These are phyloP conservation scores for Tiliacea citrago DNA, from an alignment of 2,888 invertebrate genomes.

Conservation along the genomic window DNA sequence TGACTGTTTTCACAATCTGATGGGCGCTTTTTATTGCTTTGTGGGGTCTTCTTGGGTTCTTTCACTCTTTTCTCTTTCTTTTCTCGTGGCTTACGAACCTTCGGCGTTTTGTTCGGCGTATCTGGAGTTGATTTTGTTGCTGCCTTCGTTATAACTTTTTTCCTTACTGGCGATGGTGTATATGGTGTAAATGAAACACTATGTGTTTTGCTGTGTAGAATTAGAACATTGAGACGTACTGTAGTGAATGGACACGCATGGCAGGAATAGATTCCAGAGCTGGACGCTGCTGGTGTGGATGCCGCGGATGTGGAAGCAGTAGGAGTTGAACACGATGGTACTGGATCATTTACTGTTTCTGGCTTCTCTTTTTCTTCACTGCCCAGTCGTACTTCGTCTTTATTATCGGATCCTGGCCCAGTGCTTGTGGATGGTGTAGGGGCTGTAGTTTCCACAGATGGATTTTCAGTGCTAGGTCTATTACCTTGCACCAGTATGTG, in stretches of 20 bases:
- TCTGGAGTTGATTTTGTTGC: constrained; percentile 67
- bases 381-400: constrained; percentile 34
- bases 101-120: constrained; percentile 75
- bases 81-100: constrained; percentile 75
- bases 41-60: constrained; percentile 78
- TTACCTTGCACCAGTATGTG: constrained; percentile 91
- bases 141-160: constrained; percentile 76
- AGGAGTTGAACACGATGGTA: constrained; percentile 61
- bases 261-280: constrained; percentile 90
- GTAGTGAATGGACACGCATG: constrained; percentile 92
- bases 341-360: constrained; percentile 60
- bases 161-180: constrained; percentile 84
- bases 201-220: constrained; percentile 94
- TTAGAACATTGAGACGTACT: constrained; percentile 93
- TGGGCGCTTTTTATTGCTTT: constrained; percentile 82
- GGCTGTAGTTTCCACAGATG: constrained; percentile 62
- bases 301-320: constrained; percentile 74
- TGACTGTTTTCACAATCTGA: constrained; percentile 78
- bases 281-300: constrained; percentile 74
- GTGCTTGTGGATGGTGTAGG: constrained; percentile 63
- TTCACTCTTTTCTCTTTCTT: constrained; percentile 77
- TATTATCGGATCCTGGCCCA: constrained; percentile 54
- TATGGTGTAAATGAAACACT: constrained; percentile 88
- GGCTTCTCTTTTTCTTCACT: constrained; percentile 54
- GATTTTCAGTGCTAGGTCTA: constrained; percentile 74